Evolutionary conservation across 2,797 vertebrate species (phyloP).

Genomic region (Hoplostethus atlanticus): DNA sequence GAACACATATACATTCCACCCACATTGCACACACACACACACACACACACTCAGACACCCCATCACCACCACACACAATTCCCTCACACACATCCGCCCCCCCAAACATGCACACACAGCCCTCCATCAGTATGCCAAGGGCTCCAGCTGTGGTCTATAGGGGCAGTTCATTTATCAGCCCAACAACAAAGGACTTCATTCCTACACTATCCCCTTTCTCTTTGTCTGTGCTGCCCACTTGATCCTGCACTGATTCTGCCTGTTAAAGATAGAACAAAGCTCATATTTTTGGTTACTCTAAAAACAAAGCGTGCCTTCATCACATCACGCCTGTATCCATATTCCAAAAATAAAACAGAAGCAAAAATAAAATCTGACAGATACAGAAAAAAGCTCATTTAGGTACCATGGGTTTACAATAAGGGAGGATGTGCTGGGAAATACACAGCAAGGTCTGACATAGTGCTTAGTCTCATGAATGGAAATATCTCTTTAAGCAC

Average conservation of each 20-base stretch:
- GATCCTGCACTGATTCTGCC: conserved; percentile 10
- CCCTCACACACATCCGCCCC: conserved; percentile 13
- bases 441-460: not conserved
- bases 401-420: no score
- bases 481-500: not conserved
- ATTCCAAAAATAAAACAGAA: not conserved
- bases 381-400: no score
- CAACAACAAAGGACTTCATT: conserved; percentile 75
- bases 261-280: conserved; percentile 11
- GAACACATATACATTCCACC: conserved; percentile 23
- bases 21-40: conserved; percentile 12
- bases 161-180: conserved; percentile 69
- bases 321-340: not conserved
- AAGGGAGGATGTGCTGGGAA: not conserved
- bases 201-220: conserved; percentile 52
- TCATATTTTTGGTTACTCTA: conserved; percentile 1
- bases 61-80: conserved; percentile 27
- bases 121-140: conserved; percentile 47
- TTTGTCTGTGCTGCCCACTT: conserved; percentile 56
- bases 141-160: conserved; percentile 71
- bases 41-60: not conserved
- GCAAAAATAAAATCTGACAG: not conserved
- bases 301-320: not conserved
- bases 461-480: not conserved
- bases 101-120: conserved; percentile 24